phyloP scores from a whole-genome alignment of 2,888 invertebrate genomes.

The Eurytoma adleriae region DNA sequence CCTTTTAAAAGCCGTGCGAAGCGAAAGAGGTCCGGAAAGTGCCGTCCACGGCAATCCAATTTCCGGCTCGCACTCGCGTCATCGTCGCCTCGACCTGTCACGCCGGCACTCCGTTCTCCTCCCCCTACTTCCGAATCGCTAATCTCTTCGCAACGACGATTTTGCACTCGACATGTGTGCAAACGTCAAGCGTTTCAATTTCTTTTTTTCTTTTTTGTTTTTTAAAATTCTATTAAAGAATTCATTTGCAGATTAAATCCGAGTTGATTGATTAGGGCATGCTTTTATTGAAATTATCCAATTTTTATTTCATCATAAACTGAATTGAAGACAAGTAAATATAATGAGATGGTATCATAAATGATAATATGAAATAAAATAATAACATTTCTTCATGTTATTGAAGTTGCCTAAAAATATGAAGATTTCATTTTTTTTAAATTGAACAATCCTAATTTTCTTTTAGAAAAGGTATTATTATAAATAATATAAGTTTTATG shows the following conservation, averaged over 20 bases:
- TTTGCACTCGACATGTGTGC: slow-evolving; percentile 38
- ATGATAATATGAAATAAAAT: too few relatives aligned
- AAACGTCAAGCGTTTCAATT: slow-evolving; percentile 12
- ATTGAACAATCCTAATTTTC: too few relatives aligned
- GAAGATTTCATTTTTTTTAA: too few relatives aligned
- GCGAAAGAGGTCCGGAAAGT: too few relatives aligned
- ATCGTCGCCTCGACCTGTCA: slow-evolving; percentile 4
- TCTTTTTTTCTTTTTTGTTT: neutral
- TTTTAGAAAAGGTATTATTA: too few relatives aligned
- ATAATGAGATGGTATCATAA: too few relatives aligned
- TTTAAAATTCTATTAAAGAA: neutral
- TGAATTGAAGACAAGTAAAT: too few relatives aligned
- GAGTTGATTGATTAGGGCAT: neutral
- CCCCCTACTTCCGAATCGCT: slow-evolving; percentile 41
- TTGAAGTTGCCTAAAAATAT: too few relatives aligned
- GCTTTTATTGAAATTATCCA: neutral
- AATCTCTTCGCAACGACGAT: slow-evolving; percentile 43
- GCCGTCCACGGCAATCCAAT: slow-evolving; percentile 47
- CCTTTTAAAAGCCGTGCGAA: neutral
- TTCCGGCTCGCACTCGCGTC: slow-evolving; percentile 36
- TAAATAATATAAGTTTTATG: too few relatives aligned
- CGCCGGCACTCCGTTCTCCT: neutral
- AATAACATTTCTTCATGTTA: too few relatives aligned
- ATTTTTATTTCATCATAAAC: too few relatives aligned
- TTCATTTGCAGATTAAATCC: neutral